Percentiles rank a stretch among this genome's conserved stretches.
phyloP scores from a whole-genome alignment of 1,140 invertebrate genomes.

The Palaemon carinicauda region DNA sequence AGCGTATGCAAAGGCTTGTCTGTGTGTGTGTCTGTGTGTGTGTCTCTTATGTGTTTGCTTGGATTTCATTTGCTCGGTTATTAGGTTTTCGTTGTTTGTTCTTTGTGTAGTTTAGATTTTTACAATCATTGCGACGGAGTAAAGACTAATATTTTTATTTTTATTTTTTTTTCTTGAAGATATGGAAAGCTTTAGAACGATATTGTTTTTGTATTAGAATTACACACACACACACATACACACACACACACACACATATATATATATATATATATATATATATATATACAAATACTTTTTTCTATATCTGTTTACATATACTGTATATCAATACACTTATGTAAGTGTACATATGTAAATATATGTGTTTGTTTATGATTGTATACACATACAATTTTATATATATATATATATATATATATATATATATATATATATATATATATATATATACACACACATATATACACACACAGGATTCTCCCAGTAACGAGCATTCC shows the following conservation, averaged over 20 bases:
- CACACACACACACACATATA: not conserved
- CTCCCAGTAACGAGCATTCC: too few species aligned
- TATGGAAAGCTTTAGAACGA: not conserved
- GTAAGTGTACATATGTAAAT: not conserved
- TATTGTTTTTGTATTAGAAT: not conserved
- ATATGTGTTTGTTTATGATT: not conserved
- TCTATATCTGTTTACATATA: not conserved
- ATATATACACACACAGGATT: not conserved
- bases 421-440: not conserved
- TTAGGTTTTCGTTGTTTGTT: too few species aligned
- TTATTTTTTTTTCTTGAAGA: too few species aligned
- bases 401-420: not conserved
- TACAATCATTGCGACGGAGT: too few species aligned
- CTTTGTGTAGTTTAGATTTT: too few species aligned
- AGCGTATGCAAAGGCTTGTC: too few species aligned
- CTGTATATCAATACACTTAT: not conserved
- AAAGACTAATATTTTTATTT: too few species aligned
- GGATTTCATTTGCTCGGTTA: too few species aligned
- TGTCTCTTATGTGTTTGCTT: too few species aligned
- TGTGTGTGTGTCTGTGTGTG: too few species aligned
- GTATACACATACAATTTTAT: not conserved
- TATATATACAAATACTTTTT: not conserved
- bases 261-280: not conserved
- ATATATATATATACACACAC: not conserved
- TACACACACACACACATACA: not conserved